Evolutionary conservation across 2,888 invertebrate genomes (phyloP).

Genomic region (Limnephilus auricula): DNA sequence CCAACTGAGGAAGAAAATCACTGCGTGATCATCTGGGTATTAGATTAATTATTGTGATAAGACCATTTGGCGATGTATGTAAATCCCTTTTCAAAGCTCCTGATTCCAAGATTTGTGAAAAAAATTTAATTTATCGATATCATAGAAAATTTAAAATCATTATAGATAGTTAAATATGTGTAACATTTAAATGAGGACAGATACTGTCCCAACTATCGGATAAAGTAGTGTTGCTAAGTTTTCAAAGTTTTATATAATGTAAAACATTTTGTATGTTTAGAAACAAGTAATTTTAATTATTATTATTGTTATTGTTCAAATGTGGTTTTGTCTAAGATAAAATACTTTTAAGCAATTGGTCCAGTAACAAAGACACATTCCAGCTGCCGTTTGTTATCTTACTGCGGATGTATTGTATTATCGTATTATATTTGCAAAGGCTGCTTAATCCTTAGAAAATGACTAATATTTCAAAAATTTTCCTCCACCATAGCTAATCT

Average conservation of each 20-base stretch:
- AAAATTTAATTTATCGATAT: background rate
- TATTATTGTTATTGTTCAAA: background rate
- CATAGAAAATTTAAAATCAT: background rate
- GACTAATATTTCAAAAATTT: background rate
- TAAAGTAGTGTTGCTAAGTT: conserved; percentile 26
- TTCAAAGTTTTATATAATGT: conserved; percentile 43
- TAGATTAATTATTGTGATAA: conserved; percentile 47
- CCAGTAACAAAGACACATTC: conserved; percentile 18
- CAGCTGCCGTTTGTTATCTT: background rate
- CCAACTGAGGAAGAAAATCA: conserved; percentile 74
- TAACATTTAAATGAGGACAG: conserved; percentile 2
- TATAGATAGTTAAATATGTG: background rate
- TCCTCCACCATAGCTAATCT: background rate
- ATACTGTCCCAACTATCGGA: conserved; percentile 10
- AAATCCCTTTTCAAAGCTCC: background rate
- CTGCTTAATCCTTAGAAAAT: background rate
- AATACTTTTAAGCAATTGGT: background rate
- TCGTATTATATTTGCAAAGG: background rate
- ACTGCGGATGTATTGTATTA: background rate
- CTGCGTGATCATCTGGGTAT: conserved; percentile 58
- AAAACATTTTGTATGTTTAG: conserved; percentile 38
- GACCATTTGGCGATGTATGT: background rate
- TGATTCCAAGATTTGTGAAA: background rate
- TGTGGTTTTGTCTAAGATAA: conserved; percentile 25
- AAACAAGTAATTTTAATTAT: conserved; percentile 2